A percentile compares a stretch with the other conserved stretches of the same genome.
These are phyloP conservation scores for Spicauda simplicius DNA, from an alignment of 2,888 invertebrate genomes.

Conservation along the genomic window DNA sequence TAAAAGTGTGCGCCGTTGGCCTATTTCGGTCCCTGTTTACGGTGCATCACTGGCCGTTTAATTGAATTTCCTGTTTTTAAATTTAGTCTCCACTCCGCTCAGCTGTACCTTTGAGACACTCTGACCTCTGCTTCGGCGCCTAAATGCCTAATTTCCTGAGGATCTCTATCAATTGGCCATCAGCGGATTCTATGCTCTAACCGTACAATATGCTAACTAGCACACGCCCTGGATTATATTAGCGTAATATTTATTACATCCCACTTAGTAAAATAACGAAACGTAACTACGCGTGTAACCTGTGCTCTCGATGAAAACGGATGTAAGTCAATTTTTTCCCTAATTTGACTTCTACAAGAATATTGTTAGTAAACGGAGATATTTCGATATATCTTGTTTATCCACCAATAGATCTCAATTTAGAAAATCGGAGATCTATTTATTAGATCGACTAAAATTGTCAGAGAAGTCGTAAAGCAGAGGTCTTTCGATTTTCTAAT, in stretches of 20 bases:
- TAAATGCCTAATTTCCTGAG: conserved; percentile 25
- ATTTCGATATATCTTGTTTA: too few relatives aligned
- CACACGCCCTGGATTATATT: background rate
- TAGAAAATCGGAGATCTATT: too few relatives aligned
- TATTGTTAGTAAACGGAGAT: too few relatives aligned
- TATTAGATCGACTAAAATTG: too few relatives aligned
- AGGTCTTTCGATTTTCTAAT: too few relatives aligned
- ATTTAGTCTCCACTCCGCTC: conserved; percentile 51
- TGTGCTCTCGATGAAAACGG: too few relatives aligned
- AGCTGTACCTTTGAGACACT: conserved; percentile 22
- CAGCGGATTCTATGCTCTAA: background rate
- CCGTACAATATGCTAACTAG: background rate
- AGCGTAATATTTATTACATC: background rate
- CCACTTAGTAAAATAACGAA: background rate
- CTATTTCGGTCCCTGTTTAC: conserved; percentile 80
- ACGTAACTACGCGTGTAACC: too few relatives aligned
- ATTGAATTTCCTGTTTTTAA: conserved; percentile 82
- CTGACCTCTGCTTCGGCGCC: conserved; percentile 28
- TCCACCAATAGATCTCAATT: too few relatives aligned
- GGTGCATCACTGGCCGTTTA: conserved; percentile 74
- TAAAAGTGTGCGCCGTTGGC: conserved; percentile 69
- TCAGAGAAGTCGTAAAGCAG: too few relatives aligned
- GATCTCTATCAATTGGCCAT: conserved; percentile 10
- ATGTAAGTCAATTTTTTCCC: too few relatives aligned
- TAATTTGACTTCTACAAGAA: too few relatives aligned